Percentiles rank a stretch among this genome's conserved stretches.
Conservation (phyloP, 1,140 invertebrate genomes). For the Achatina immaculata region DNA sequence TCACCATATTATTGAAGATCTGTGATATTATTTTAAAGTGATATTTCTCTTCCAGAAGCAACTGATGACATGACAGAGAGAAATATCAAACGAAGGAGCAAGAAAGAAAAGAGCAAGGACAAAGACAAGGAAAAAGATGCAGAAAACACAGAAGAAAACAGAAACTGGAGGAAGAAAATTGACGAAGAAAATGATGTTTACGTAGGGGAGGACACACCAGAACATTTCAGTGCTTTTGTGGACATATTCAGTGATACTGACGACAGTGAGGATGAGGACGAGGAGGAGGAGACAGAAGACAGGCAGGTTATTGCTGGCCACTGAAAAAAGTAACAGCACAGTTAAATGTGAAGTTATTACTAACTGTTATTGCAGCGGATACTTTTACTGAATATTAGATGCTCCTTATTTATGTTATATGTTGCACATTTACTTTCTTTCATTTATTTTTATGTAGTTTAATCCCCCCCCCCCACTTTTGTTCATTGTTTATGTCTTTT, state of each 20-base stretch:
- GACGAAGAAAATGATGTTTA: background rate
- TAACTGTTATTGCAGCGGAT: background rate
- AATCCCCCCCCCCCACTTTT: background rate
- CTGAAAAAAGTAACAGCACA: background rate
- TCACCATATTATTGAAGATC: too few species aligned
- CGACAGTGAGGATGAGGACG: conserved; percentile 14
- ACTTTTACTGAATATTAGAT: background rate
- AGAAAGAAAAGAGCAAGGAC: background rate
- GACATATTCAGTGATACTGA: conserved; percentile 26
- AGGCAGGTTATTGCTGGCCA: background rate
- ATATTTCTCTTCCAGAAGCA: conserved; percentile 1
- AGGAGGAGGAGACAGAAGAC: conserved; percentile 6
- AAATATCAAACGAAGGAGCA: background rate
- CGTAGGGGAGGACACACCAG: conserved; percentile 1
- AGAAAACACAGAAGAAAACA: background rate
- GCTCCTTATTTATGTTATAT: background rate
- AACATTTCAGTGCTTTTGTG: conserved; percentile 11
- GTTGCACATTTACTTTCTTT: background rate
- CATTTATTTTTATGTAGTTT: background rate
- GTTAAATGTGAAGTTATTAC: background rate
- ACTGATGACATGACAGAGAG: conserved; percentile 18
- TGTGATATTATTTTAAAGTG: too few species aligned
- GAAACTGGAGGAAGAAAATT: conserved; percentile 6
- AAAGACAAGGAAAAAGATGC: background rate
- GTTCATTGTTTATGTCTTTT: background rate